phyloP scores from a whole-genome alignment of 2,888 invertebrate genomes.

The Trilocha varians region DNA sequence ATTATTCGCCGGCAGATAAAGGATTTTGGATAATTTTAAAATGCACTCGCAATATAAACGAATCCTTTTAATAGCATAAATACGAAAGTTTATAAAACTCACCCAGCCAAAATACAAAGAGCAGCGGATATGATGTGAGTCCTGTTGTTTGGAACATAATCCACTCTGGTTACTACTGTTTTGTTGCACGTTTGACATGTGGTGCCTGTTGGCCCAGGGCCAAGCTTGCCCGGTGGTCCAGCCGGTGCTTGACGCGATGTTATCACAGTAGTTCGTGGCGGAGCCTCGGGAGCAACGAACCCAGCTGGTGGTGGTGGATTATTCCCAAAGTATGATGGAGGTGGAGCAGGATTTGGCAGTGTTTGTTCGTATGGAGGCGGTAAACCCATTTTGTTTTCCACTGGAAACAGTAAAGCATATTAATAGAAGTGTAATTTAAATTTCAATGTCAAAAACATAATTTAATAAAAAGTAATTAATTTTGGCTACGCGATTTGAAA shows the following conservation, averaged over 20 bases:
- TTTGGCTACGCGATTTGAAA: no score
- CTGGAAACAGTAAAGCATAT: constrained; percentile 27
- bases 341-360: constrained; percentile 50
- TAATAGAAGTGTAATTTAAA: no score
- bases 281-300: constrained; percentile 26
- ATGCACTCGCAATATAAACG: not conserved
- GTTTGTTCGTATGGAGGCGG: constrained; percentile 58
- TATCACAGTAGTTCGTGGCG: constrained; percentile 51
- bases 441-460: no score
- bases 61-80: not conserved
- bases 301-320: constrained; percentile 52
- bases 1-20: not conserved
- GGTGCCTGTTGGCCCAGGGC: constrained; percentile 58
- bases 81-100: no score
- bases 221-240: constrained; percentile 34
- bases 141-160: constrained; percentile 59
- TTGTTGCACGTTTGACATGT: constrained; percentile 53
- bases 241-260: constrained; percentile 25
- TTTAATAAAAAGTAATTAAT: not conserved
- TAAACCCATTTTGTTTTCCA: constrained; percentile 67
- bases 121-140: constrained; percentile 62
- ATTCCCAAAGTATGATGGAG: constrained; percentile 59
- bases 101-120: constrained; percentile 60
- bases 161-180: constrained; percentile 52
- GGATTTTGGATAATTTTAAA: not conserved